A percentile compares a stretch with the other conserved stretches of the same genome.
These are phyloP conservation scores for Sphaerophoria taeniata DNA, from an alignment of 2,888 invertebrate species.

Conservation along the genomic window DNA sequence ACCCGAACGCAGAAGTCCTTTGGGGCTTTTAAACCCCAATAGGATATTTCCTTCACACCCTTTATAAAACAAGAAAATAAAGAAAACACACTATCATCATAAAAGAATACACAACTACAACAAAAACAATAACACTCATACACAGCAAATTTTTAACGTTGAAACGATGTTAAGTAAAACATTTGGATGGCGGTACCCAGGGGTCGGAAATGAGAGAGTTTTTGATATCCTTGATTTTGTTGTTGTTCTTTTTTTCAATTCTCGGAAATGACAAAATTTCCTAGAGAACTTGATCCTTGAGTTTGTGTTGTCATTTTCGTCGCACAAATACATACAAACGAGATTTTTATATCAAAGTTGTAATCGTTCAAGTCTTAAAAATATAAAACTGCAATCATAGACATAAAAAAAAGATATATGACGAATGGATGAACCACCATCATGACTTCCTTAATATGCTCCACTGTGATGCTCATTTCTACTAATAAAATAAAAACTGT, in stretches of 20 bases:
- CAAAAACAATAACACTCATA: background rate
- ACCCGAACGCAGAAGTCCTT: slow-evolving; percentile 54
- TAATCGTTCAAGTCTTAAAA: slow-evolving; percentile 51
- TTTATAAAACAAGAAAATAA: slow-evolving; percentile 49
- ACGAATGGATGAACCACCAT: slow-evolving; percentile 9
- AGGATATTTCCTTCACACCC: slow-evolving; percentile 39
- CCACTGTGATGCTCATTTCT: background rate
- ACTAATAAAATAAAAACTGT: slow-evolving; percentile 2
- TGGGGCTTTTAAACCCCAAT: slow-evolving; percentile 49
- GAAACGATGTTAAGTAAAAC: slow-evolving; percentile 68
- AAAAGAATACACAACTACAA: slow-evolving; percentile 21
- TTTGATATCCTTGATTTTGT: slow-evolving; percentile 14
- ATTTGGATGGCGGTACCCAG: slow-evolving; percentile 8
- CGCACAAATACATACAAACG: background rate
- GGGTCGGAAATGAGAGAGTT: slow-evolving; percentile 18
- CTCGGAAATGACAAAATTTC: slow-evolving; percentile 42
- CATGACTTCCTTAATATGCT: background rate
- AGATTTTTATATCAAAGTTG: slow-evolving; percentile 47
- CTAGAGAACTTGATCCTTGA: slow-evolving; percentile 53
- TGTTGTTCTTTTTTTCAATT: slow-evolving; percentile 20
- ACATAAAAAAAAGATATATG: slow-evolving; percentile 28
- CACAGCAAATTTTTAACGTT: slow-evolving; percentile 47
- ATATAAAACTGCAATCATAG: slow-evolving; percentile 46
- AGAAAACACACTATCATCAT: slow-evolving; percentile 54
- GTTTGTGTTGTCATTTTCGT: slow-evolving; percentile 4